Evolutionary conservation across 2,888 invertebrate genomes (phyloP).

Genomic region (Rotaria socialis): DNA sequence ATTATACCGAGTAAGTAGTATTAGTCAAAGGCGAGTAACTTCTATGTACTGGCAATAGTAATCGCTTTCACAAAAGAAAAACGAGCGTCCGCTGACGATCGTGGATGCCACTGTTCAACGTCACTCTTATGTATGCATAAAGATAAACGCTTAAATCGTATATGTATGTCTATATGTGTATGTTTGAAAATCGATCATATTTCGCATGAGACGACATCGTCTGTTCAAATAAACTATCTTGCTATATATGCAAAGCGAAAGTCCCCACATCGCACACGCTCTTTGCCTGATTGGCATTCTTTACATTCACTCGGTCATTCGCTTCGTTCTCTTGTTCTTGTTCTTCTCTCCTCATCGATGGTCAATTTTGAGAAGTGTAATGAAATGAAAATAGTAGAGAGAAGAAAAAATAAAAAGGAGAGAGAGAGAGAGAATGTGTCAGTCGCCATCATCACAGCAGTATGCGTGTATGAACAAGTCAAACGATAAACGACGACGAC

Average conservation of each 20-base stretch:
- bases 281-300: neutral
- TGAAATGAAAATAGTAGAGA: conserved; percentile 14
- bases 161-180: neutral
- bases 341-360: neutral
- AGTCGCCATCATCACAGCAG: conserved; percentile 11
- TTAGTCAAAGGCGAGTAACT: neutral
- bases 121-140: neutral
- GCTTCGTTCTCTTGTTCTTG: neutral
- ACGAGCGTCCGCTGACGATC: neutral
- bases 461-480: neutral
- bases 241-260: neutral
- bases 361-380: conserved; percentile 18
- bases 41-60: neutral
- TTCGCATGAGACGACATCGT: neutral
- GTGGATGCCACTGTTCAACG: neutral
- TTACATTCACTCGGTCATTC: conserved; percentile 11
- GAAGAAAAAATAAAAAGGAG: neutral
- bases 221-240: conserved; percentile 7
- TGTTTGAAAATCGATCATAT: conserved; percentile 9
- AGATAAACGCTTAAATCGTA: neutral
- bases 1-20: neutral
- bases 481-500: conserved; percentile 17
- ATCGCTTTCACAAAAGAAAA: neutral
- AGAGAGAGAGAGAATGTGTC: neutral
- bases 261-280: neutral